Evolutionary conservation across 2,888 invertebrate genomes (phyloP).

Genomic region (Polydrusus cervinus): DNA sequence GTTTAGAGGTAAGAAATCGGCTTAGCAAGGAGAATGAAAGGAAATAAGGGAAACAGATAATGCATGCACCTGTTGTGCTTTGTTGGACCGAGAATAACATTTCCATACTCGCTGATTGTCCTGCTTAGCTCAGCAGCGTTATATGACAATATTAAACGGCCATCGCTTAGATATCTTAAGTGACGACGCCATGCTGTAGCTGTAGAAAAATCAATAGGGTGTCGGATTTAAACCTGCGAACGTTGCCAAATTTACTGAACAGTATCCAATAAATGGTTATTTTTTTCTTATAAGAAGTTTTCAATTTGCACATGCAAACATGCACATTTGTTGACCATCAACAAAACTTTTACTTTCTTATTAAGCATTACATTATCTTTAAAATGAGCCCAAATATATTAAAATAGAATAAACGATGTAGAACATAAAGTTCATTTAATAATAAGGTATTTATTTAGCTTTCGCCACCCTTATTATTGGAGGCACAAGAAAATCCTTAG

Average conservation of each 20-base stretch:
- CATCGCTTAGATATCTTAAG: constrained; percentile 3
- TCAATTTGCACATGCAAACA: too few relatives aligned
- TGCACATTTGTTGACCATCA: too few relatives aligned
- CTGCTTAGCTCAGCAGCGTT: constrained; percentile 1
- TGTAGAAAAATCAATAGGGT: constrained; percentile 4
- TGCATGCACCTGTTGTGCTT: constrained; percentile 7
- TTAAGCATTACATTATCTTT: too few relatives aligned
- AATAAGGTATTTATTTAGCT: too few relatives aligned
- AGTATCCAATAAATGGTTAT: too few relatives aligned
- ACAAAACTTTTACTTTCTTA: too few relatives aligned
- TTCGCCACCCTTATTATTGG: too few relatives aligned
- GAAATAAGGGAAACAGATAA: neutral
- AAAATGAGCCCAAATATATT: too few relatives aligned
- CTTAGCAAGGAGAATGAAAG: neutral
- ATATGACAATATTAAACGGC: constrained; percentile 2
- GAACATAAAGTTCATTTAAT: too few relatives aligned
- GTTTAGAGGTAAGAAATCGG: constrained; percentile 1
- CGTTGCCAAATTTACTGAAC: neutral
- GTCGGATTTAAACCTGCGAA: neutral
- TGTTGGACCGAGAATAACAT: constrained; percentile 6
- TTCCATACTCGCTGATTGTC: neutral
- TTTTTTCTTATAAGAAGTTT: too few relatives aligned
- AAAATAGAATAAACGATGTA: too few relatives aligned
- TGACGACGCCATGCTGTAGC: constrained; percentile 10
- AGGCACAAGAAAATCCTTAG: too few relatives aligned